Base-by-base conservation (phyloP, 2,888 invertebrate species). In the Colletes collaris region DNA sequence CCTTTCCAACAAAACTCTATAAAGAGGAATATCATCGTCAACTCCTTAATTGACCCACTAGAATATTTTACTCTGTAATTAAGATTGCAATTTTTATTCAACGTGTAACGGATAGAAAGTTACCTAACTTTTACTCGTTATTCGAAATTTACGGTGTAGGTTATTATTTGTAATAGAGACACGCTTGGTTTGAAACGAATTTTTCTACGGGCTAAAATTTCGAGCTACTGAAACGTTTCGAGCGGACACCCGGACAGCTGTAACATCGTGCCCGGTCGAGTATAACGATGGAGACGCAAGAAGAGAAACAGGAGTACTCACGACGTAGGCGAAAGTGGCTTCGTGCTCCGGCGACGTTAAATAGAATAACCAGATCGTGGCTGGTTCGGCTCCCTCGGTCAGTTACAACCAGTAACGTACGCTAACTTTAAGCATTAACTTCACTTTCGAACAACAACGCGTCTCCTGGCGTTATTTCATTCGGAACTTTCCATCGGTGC, bases 311-410 rank as follows among this genome's bases (percentile, higher is more conserved):
- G 40, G 69, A 86, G 68, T 75, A 76, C 68, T 77, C 75, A 63
- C 74, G 76, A 86, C 77, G 68, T 76, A 74, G 79, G 82, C 84
- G 85, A 86, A 86, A 86, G 86, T 86, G 84, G 81, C 82, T 82
- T 86, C 82, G 77, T 84, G 79, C 82, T 66, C 75, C 64, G 74
- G 49, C 80, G 79, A 86, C 77, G 85, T 86, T 86, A 86, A 86
- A 84, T 86, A 86, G 85, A 86, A 86, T 86, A 86, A 86, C 85
- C 86, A 86, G 86, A 86, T 86, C 87, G 86, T 85, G 82, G 78
- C 80, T 78, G 74, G 79, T 84, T 86, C 58, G 75, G 79, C 77
- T 80, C 64, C 77, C 72, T 75, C 80, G 86, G 58, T 62, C 77
- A 76, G 79, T 65, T 76, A 72, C 74, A 60, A 76, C 72, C 81